A percentile compares a stretch with the other conserved stretches of the same genome.
These are phyloP conservation scores for Gymnarchus niloticus DNA, from an alignment of 2,113 vertebrate genomes.

Conservation along the genomic window DNA sequence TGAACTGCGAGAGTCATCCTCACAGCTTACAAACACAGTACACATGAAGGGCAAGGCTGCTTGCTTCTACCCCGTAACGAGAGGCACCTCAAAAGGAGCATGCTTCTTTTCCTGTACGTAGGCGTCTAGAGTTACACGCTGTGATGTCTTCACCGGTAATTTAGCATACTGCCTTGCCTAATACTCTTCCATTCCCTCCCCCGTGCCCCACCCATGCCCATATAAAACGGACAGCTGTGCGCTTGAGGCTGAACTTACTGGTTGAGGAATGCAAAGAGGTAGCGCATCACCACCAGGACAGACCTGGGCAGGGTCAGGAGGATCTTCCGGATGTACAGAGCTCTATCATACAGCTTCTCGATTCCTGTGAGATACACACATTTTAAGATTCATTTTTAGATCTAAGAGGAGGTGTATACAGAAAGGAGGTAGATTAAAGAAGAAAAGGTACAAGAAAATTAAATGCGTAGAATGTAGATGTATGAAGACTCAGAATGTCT, in stretches of 20 bases:
- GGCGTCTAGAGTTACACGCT: not conserved
- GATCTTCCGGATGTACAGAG: constrained; percentile 91
- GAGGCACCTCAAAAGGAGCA: not conserved
- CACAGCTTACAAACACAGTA: not conserved
- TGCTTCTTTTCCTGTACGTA: not conserved
- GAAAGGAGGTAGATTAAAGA: not conserved
- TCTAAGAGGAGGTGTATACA: not conserved
- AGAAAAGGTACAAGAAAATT: no score
- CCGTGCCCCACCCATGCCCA: no score
- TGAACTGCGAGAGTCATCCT: not conserved
- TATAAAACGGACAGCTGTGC: not conserved
- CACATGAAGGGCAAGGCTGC: not conserved
- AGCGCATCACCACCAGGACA: constrained; percentile 93
- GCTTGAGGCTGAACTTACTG: constrained; percentile 73
- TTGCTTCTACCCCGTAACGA: not conserved
- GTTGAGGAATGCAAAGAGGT: constrained; percentile 97
- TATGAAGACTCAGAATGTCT: no score
- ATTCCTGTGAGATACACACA: constrained; percentile 67
- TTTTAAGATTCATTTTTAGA: not conserved
- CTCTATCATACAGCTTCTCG: constrained; percentile 94
- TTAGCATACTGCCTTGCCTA: not conserved
- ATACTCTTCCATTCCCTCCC: not conserved
- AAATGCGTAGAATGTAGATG: no score
- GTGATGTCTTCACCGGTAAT: no score
- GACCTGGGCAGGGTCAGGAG: constrained; percentile 88